phyloP scores from a whole-genome alignment of 2,797 vertebrate species.

The Yasuhikotakia modesta region DNA sequence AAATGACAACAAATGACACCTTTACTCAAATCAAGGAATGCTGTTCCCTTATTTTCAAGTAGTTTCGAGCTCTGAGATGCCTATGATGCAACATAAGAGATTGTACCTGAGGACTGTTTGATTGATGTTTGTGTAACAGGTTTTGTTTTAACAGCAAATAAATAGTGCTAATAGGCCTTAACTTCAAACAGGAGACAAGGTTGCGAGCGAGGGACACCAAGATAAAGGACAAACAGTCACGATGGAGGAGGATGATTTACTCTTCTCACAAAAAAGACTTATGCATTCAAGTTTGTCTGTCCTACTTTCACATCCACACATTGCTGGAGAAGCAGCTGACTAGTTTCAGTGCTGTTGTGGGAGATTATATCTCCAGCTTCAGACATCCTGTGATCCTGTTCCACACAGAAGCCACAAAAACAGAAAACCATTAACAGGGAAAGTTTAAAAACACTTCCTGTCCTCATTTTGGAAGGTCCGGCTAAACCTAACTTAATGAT shows the following conservation, averaged over 20 bases:
- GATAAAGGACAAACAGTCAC: slow-evolving; percentile 45
- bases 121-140: not conserved
- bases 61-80: too few relatives aligned
- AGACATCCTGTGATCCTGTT: slow-evolving; percentile 14
- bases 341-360: not conserved
- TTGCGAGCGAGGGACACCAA: slow-evolving; percentile 21
- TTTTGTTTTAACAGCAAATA: not conserved
- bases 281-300: slow-evolving; percentile 36
- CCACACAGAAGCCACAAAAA: not conserved
- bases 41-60: too few relatives aligned
- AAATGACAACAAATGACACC: not conserved
- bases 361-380: slow-evolving; percentile 31
- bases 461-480: too few relatives aligned
- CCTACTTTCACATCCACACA: slow-evolving; percentile 44
- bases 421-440: not conserved
- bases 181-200: slow-evolving; percentile 7
- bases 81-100: not conserved
- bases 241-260: slow-evolving; percentile 44
- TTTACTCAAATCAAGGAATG: not conserved
- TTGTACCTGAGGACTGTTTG: slow-evolving; percentile 8
- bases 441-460: too few relatives aligned
- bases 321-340: slow-evolving; percentile 46
- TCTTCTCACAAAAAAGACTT: slow-evolving; percentile 54
- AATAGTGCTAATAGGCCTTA: slow-evolving; percentile 15
- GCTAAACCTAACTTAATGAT: too few relatives aligned